These are phyloP conservation scores for Nemotelus nigrinus DNA, from an alignment of 2,888 invertebrate species.

Conservation along the genomic window DNA sequence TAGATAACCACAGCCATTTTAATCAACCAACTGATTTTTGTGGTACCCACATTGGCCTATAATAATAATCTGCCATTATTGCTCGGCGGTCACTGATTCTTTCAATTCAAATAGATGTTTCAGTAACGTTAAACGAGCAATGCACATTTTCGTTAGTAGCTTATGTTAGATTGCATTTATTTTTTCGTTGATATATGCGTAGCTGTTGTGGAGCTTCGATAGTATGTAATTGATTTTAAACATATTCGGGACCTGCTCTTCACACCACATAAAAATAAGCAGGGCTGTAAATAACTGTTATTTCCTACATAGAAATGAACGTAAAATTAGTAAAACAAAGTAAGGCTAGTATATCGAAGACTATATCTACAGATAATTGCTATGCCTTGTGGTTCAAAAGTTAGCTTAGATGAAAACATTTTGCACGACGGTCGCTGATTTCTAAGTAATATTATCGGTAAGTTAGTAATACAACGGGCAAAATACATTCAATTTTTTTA, in stretches of 20 bases:
- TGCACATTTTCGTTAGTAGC: slow-evolving; percentile 49
- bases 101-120: slow-evolving; percentile 53
- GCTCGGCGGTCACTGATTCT: slow-evolving; percentile 63
- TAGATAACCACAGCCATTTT: slow-evolving; percentile 17
- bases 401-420: slow-evolving; percentile 57
- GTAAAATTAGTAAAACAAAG: too few relatives aligned
- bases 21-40: slow-evolving; percentile 1
- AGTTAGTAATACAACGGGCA: slow-evolving; percentile 44
- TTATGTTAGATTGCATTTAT: background rate
- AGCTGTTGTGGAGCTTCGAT: too few relatives aligned
- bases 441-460: slow-evolving; percentile 1
- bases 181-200: too few relatives aligned
- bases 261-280: too few relatives aligned
- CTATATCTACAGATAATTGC: slow-evolving; percentile 54
- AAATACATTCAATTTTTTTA: slow-evolving; percentile 12
- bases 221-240: too few relatives aligned
- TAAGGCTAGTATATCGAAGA: slow-evolving; percentile 61
- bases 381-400: slow-evolving; percentile 61
- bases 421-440: slow-evolving; percentile 46
- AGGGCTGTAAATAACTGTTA: too few relatives aligned
- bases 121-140: slow-evolving; percentile 62
- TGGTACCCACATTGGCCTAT: slow-evolving; percentile 39
- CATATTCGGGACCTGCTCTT: too few relatives aligned
- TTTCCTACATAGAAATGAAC: too few relatives aligned
- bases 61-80: slow-evolving; percentile 55